Conservation (phyloP, 2,797 vertebrate species). For the Sphenodon punctatus region DNA sequence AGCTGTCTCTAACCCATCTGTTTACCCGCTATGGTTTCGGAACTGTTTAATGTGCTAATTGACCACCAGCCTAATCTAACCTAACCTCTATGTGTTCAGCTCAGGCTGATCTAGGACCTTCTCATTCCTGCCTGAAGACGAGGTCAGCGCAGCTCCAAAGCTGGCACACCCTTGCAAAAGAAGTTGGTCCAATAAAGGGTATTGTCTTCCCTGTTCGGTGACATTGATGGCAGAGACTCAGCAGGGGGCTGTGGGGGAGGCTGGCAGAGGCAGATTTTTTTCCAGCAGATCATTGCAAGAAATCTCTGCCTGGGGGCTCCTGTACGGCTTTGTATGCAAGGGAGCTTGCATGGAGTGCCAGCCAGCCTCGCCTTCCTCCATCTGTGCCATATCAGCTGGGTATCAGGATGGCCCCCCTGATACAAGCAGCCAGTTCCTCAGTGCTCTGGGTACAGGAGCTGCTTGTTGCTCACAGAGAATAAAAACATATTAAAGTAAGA, state of each 20-base stretch:
- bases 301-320: not conserved
- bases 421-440: constrained; percentile 48
- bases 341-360: not conserved
- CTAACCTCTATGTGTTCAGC: too few species aligned
- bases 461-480: constrained; percentile 61
- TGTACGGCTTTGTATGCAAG: not conserved
- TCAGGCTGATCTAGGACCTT: too few species aligned
- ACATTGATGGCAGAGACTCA: not conserved
- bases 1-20: too few species aligned
- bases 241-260: not conserved
- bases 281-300: not conserved
- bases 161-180: too few species aligned
- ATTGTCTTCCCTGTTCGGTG: not conserved
- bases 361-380: not conserved
- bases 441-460: constrained; percentile 57
- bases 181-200: too few species aligned
- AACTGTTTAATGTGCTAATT: too few species aligned
- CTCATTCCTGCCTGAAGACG: too few species aligned
- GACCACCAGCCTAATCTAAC: too few species aligned
- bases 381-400: constrained; percentile 1
- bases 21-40: too few species aligned
- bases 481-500: constrained; percentile 68
- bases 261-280: not conserved
- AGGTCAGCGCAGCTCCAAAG: too few species aligned
- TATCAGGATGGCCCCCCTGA: constrained; percentile 44